Base-by-base conservation (phyloP, 2,888 invertebrate genomes). In the Aspidiotus destructor region DNA sequence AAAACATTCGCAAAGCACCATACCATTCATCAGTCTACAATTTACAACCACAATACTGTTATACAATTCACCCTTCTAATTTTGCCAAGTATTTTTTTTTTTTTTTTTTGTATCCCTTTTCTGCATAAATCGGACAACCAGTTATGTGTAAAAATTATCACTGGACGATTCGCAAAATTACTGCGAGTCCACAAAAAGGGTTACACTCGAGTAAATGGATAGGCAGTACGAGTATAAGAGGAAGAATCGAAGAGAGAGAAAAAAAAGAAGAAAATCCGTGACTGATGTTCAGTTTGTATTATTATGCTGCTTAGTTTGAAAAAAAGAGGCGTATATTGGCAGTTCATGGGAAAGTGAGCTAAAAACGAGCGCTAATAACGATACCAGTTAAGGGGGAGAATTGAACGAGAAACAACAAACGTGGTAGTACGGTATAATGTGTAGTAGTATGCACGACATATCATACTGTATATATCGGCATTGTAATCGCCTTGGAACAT, bases 331-430 rank as follows among this genome's bases (percentile, higher is more conserved):
- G 61, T 61, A 28, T 41, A 57, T 62, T 65, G 65, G 65, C 65
- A 65, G 41, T 11, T 65, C 65, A 54, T 65, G 65, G 65, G 65
- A 65, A 65, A 57, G 55, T 57, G 44, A 65, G 57, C 44, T 58
- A 44, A 65, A 65, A 65, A 65, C 57, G n/a, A 64, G 55, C 55
- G 28, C 28, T 28, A 64, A 40, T 40, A 64, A 41, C 54, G 41
- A 54, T 64, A 64, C 55, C 55, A 40, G 52, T 28, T 11, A 41
- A n/a, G 55, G 13, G 64, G 55, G 55, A 55, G 65, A 55, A 41
- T 54, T 13, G 63, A 41, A 41, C 41, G 17, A 57, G 44, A 58
- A 65, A 64, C 54, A 57, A 65, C 57, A 65, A 65, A 65, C 65
- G 57, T 57, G 65, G 65, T 65, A 57, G 55, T 57, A 65, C 65